phyloP scores from a whole-genome alignment of 2,113 vertebrate species.

The Hypocryptadius cinnamomeus region DNA sequence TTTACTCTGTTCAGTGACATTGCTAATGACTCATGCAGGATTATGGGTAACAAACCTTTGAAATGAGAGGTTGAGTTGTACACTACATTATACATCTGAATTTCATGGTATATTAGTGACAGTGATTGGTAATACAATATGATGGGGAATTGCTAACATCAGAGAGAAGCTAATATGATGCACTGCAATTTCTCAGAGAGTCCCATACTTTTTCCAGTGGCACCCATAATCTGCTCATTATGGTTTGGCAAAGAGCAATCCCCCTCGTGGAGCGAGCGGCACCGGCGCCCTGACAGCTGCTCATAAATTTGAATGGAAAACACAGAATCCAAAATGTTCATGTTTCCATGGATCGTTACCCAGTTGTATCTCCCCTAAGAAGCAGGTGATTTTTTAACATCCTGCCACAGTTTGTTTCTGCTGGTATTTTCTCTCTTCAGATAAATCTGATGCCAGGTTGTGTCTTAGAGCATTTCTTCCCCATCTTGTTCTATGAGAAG shows the following conservation, averaged over 20 bases:
- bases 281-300: not conserved
- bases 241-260: constrained; percentile 16
- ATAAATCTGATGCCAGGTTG: not conserved
- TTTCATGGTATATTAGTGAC: constrained; percentile 59
- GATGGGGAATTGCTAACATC: constrained; percentile 38
- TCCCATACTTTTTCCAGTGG: not conserved
- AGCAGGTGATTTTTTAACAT: constrained; percentile 41
- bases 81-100: constrained; percentile 44
- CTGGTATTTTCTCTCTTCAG: not conserved
- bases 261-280: not conserved
- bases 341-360: constrained; percentile 41
- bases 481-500: not conserved
- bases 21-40: constrained; percentile 53
- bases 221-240: constrained; percentile 45
- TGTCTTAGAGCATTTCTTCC: not conserved
- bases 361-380: not conserved
- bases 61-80: constrained; percentile 35
- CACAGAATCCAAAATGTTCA: not conserved
- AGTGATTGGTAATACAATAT: constrained; percentile 40
- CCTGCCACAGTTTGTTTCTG: not conserved
- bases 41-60: constrained; percentile 52
- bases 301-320: constrained; percentile 29
- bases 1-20: constrained; percentile 35
- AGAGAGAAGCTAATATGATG: constrained; percentile 11
- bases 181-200: constrained; percentile 3